Evolutionary conservation across 2,113 vertebrate species (phyloP).

Genomic region (Hippocampus comes): DNA sequence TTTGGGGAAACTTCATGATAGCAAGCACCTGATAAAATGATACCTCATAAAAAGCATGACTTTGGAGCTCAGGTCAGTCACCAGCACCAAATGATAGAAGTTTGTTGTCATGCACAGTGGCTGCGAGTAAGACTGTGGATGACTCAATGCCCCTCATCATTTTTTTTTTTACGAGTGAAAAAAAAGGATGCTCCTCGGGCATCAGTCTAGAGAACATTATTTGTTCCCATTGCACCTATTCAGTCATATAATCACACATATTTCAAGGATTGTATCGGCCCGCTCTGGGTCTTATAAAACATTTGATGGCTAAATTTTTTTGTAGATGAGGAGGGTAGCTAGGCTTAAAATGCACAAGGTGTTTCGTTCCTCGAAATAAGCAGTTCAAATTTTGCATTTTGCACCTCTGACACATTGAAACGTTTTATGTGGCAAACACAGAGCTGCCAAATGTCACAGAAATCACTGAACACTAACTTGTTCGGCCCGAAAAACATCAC

Average conservation of each 20-base stretch:
- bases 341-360: neutral
- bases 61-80: neutral
- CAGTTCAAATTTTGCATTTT: no score
- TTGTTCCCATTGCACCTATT: conserved; percentile 41
- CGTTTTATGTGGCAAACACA: no score
- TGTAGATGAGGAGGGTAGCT: conserved; percentile 3
- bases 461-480: no score
- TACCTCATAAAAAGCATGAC: neutral
- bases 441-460: no score
- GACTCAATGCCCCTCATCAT: conserved; percentile 4
- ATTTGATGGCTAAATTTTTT: neutral
- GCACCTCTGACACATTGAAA: no score
- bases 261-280: conserved; percentile 10
- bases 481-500: no score
- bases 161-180: conserved; percentile 17
- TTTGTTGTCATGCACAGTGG: neutral
- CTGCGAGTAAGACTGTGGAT: neutral
- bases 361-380: neutral
- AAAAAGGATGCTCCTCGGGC: conserved; percentile 7
- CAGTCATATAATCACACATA: conserved; percentile 21
- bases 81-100: neutral
- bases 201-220: conserved; percentile 4
- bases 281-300: neutral
- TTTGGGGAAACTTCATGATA: neutral
- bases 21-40: neutral